phyloP scores from a whole-genome alignment of 2,113 vertebrate genomes.

The Tricholaema leucomelas region DNA sequence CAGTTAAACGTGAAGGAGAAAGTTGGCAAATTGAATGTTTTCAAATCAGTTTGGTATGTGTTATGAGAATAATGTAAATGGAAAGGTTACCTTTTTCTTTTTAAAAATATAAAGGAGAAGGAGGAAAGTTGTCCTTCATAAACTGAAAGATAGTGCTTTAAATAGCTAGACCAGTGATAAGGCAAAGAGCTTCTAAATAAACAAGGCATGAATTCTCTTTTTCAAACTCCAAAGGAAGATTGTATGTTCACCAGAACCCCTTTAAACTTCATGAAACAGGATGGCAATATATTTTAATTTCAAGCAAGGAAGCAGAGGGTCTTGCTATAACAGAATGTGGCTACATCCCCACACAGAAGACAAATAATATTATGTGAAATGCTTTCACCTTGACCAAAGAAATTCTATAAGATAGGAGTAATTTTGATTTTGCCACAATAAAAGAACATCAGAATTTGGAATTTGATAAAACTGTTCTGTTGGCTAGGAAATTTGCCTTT shows the following conservation, averaged over 20 bases:
- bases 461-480: conserved; percentile 40
- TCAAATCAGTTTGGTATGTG: conserved; percentile 28
- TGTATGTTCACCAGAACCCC: not conserved
- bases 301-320: not conserved
- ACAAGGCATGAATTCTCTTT: not conserved
- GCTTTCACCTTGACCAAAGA: conserved; percentile 35
- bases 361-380: not conserved
- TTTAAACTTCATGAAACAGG: not conserved
- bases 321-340: not conserved
- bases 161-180: conserved; percentile 23
- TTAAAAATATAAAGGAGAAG: not conserved
- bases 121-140: not conserved
- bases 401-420: not conserved
- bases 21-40: conserved; percentile 22
- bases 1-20: not conserved
- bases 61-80: conserved; percentile 12
- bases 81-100: conserved; percentile 2
- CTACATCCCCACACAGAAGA: not conserved
- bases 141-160: not conserved
- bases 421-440: conserved; percentile 34
- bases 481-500: conserved; percentile 16
- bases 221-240: not conserved
- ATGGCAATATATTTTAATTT: not conserved
- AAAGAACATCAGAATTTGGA: not conserved
- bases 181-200: conserved; percentile 27